Evolutionary conservation across 2,113 vertebrate genomes (phyloP), one percentile per base, ranked within the genome.

Genomic region (Taurulus bubalis): DNA sequence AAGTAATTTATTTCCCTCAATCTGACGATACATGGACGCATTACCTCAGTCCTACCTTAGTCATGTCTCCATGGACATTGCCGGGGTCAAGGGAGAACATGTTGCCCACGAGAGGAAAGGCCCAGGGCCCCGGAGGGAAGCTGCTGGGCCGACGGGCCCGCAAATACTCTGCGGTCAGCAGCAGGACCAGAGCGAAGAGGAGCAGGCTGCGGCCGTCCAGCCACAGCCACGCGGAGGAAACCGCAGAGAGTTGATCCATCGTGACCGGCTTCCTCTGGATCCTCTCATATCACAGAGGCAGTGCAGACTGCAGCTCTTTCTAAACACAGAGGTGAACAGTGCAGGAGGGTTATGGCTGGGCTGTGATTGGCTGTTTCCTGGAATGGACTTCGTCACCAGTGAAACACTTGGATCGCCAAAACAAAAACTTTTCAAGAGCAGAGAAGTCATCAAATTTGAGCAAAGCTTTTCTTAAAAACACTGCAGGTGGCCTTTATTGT

Each of bases 191-290:
- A 0, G 63, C 14, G 63, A 65, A 65, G 63, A 65, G 12, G 6
- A 65, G 63, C 63, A 65, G 36, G 22, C 62, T 40, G 62, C 36
- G 62, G 62, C 22, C 22, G 36, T 64, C 36, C 62, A 63, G 60
- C 32, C 34, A 36, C 60, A 40, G 30, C 30, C 59, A 62, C 30
- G 18, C 36, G 10, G 36, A 64, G 36, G 22, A 40, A 12, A 34
- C 30, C 20, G 30, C 59, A 3, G 10, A 40, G 34, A 40, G 22
- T 24, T 1, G 34, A 3, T 40, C 62, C 62, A 64, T 64, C 11
- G 18, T 32, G 12, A 5, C 18, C 8, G 9, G 9, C 9, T 22
- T 30, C 18, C 8, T 62, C 59, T 10, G 59, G 59, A 63, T 4
- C n/a, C n/a, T n/a, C n/a, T n/a, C 34, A 8, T 7, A 7, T 32